phyloP scores from a whole-genome alignment of 2,888 invertebrate genomes.

The Cenopis cana region DNA sequence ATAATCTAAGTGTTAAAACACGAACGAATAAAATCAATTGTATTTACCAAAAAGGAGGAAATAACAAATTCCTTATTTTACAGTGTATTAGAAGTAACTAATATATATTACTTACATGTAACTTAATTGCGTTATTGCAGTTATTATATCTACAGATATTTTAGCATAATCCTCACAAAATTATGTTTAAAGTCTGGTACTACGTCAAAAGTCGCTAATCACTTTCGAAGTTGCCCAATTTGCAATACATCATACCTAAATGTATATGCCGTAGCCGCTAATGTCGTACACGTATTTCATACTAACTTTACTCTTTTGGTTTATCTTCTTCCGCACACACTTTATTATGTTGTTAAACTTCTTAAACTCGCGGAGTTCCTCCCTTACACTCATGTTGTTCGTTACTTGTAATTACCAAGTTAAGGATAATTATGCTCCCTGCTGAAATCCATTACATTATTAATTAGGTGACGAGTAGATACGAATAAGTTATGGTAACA shows the following conservation, averaged over 20 bases:
- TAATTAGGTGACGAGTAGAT: conserved; percentile 1
- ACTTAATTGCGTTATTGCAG: background rate
- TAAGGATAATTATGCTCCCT: conserved; percentile 30
- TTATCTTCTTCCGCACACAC: conserved; percentile 39
- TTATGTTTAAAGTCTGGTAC: conserved; percentile 35
- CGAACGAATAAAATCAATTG: too few species aligned
- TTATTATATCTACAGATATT: background rate
- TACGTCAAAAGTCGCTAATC: conserved; percentile 39
- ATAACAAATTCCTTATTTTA: too few species aligned
- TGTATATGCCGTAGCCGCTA: conserved; percentile 13
- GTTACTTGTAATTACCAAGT: conserved; percentile 36
- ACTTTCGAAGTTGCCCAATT: conserved; percentile 38
- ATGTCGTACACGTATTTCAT: conserved; percentile 10
- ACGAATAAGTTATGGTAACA: background rate
- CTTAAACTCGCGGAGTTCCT: conserved; percentile 28
- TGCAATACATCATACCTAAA: conserved; percentile 7
- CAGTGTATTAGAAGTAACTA: background rate
- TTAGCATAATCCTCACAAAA: conserved; percentile 18
- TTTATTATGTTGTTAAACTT: conserved; percentile 41
- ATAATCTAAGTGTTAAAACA: too few species aligned
- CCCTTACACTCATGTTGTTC: conserved; percentile 32
- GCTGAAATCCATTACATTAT: conserved; percentile 21
- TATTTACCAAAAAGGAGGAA: too few species aligned
- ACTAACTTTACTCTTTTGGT: conserved; percentile 28
- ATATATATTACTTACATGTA: background rate